Base-by-base conservation (phyloP, 2,797 vertebrate species). In the Gallinago solitaria region DNA sequence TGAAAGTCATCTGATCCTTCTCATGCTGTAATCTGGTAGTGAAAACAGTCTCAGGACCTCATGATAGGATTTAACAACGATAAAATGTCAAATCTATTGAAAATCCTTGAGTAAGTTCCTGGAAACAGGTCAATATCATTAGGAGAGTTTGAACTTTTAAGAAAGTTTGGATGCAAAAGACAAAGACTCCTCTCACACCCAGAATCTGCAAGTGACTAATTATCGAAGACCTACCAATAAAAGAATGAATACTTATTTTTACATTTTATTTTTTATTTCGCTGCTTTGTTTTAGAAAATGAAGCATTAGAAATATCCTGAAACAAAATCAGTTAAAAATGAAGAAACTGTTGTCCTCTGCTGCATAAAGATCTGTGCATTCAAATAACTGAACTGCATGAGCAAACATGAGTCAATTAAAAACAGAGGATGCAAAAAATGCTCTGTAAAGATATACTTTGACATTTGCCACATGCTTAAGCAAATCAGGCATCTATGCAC, bases 31-130 rank as follows among this genome's bases (percentile, higher is more conserved):
- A 96, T 86, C 82, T 78, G 43, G 20, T 25, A 64, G 7, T 63
- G 51, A 65, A 93, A 96, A 87, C 6, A 88, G 16, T 75, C 67
- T 69, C 90, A 85, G 45, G 59, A 76, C 41, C 70, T 50, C 35
- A 39, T 77, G 69, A 87, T 61, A 70, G 74, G 83, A 94, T 92
- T 88, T 97, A 95, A 16, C 18, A 73, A 4, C 54, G 43, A 93
- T 93, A 95, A 79, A 96, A 79, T 67, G 64, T 77, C 63, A 93
- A 92, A 56, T 48, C 67, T 87, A 67, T 15, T 78, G 54, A 87
- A 96, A 96, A 95, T 65, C 64, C 74, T 50, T 50, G 27, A 93
- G 41, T 65, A 93, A 83, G 57, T 91, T 76, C 86, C 47, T 97
- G 51, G 45, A 78, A 93, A 41, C 50, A 50, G 6, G 56, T 65